These are phyloP conservation scores for Catalaphyllia jardinei DNA, from an alignment of 64 coral and sea anemone species.

Conservation along the genomic window DNA sequence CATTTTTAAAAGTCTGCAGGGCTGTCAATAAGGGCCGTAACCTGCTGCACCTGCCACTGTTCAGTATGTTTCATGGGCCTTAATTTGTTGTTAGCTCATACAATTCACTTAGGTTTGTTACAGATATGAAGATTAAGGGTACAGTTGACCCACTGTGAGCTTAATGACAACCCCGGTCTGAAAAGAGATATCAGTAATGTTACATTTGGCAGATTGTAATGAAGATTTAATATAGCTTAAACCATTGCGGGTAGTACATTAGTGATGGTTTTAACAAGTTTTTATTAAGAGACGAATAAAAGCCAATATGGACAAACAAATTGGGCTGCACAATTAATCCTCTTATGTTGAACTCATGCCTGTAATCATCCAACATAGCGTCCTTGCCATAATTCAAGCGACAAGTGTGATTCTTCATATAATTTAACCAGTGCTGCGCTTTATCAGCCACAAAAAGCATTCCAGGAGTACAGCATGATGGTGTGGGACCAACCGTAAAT, in stretches of 20 bases:
- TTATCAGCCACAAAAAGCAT: slow-evolving; percentile 73
- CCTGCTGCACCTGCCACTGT: too few relatives aligned
- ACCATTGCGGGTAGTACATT: slow-evolving; percentile 39
- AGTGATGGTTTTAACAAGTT: slow-evolving; percentile 42
- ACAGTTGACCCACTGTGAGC: too few relatives aligned
- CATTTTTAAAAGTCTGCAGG: too few relatives aligned
- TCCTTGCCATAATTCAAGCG: slow-evolving; percentile 65
- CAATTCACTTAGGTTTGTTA: too few relatives aligned
- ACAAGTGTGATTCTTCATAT: slow-evolving; percentile 53
- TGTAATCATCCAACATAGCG: slow-evolving; percentile 50
- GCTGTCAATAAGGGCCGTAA: too few relatives aligned
- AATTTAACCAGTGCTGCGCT: slow-evolving; percentile 37
- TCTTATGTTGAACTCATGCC: slow-evolving; percentile 23
- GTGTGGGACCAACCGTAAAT: slow-evolving; percentile 61
- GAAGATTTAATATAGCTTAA: neutral
- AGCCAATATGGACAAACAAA: slow-evolving; percentile 89
- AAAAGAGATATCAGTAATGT: too few relatives aligned
- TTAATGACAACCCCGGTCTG: too few relatives aligned
- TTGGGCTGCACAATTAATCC: slow-evolving; percentile 83
- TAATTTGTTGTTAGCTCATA: too few relatives aligned
- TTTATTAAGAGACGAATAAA: slow-evolving; percentile 48
- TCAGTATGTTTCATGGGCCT: too few relatives aligned
- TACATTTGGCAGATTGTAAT: too few relatives aligned
- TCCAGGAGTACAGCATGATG: slow-evolving; percentile 81
- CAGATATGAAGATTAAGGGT: too few relatives aligned